Evolutionary conservation across 2,797 vertebrate species (phyloP).

Genomic region (Tadarida brasiliensis): DNA sequence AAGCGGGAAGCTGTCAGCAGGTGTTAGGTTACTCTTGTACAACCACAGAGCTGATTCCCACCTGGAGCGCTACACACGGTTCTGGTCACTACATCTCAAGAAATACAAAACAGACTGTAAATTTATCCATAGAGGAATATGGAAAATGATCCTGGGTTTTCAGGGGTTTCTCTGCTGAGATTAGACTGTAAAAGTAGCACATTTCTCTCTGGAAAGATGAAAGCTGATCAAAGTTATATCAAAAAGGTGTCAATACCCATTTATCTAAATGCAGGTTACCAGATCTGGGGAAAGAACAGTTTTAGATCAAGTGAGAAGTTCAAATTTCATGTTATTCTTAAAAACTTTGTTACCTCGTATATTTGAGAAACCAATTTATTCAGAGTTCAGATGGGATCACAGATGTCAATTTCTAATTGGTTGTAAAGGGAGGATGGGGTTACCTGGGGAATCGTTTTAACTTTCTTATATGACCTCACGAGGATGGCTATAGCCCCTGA

Average conservation of each 20-base stretch:
- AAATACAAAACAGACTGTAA: slow-evolving; percentile 17
- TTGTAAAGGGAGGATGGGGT: neutral
- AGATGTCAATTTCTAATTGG: neutral
- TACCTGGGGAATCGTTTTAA: neutral
- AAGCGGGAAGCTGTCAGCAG: neutral
- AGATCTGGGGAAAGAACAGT: neutral
- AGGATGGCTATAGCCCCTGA: neutral
- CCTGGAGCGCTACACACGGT: neutral
- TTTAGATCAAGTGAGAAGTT: slow-evolving; percentile 2
- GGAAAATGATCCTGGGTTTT: slow-evolving; percentile 4
- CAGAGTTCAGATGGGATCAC: neutral
- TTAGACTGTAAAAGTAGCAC: slow-evolving; percentile 21
- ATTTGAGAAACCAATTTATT: neutral
- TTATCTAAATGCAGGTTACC: neutral
- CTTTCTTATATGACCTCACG: neutral
- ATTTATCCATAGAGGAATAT: neutral
- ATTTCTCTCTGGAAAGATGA: slow-evolving; percentile 6
- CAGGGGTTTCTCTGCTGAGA: slow-evolving; percentile 37
- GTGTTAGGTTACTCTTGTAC: neutral
- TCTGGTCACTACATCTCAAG: slow-evolving; percentile 20
- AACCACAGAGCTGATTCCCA: neutral
- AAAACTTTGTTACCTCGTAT: neutral
- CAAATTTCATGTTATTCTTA: neutral
- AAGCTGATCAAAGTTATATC: slow-evolving; percentile 35
- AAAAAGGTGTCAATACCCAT: neutral